Conservation (phyloP, 2,888 invertebrate species). For the Drosophila pseudotakahashii region DNA sequence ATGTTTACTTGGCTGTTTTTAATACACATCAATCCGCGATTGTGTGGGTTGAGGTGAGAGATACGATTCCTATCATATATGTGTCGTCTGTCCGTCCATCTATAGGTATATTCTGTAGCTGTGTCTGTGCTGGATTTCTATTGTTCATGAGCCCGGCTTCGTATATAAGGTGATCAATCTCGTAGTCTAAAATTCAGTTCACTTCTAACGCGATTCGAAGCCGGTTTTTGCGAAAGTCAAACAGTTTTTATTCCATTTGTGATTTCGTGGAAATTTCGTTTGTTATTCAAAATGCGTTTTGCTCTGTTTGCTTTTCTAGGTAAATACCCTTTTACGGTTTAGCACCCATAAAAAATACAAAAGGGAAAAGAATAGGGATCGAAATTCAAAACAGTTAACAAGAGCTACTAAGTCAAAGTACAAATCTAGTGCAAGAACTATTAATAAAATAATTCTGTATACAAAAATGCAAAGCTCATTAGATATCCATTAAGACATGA, state of each 20-base stretch:
- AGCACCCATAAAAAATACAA: background rate
- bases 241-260: conserved; percentile 11
- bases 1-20: conserved; percentile 47
- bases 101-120: conserved; percentile 6
- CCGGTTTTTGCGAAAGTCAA: conserved; percentile 48
- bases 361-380: background rate
- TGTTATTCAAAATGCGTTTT: conserved; percentile 78
- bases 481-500: background rate
- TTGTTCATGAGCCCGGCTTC: conserved; percentile 59
- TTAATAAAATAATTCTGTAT: background rate
- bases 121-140: conserved; percentile 45
- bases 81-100: conserved; percentile 2
- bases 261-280: conserved; percentile 52
- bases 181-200: conserved; percentile 70
- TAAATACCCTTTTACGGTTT: conserved; percentile 41
- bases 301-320: conserved; percentile 70
- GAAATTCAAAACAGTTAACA: background rate
- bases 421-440: no score
- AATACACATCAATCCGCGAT: conserved; percentile 44
- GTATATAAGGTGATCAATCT: conserved; percentile 77
- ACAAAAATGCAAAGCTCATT: background rate
- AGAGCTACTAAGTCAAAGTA: background rate
- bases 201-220: conserved; percentile 59
- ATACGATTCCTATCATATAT: conserved; percentile 52
- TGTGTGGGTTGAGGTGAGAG: conserved; percentile 61